Base-by-base conservation (phyloP, 2,113 vertebrate genomes). In the Laterallus jamaicensis region DNA sequence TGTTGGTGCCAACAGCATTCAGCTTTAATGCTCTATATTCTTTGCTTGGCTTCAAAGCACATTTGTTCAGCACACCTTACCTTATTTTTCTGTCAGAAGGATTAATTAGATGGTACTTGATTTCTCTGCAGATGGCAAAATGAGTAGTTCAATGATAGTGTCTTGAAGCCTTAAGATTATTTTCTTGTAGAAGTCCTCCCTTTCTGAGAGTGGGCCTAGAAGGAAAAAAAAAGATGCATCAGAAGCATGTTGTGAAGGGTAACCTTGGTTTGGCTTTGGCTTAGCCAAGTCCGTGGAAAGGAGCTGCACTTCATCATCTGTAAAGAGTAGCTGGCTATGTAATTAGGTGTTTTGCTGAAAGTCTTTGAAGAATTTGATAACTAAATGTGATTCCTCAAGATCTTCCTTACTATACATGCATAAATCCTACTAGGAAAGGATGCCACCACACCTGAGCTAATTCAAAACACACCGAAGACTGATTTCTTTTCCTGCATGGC, bases 371-470 rank as follows among this genome's bases (percentile, higher is more conserved):
- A 44, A 20, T 71, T 91, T 75, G 75, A 78, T 71, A 84, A 93
- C 90, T 95, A 37, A 47, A 82, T 91, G 82, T 88, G 4, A 21
- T 94, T 91, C 69, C 67, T 91, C 8, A 12, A 86, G 71, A 75
- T 84, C 29, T 83, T 78, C 25, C 70, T 73, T 90, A 50, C 73
- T 90, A 87, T 62, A 69, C 39, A 12, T 63, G 19, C 9, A 58
- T 56, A 79, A 96, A 96, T 89, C 67, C 88, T 54, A 35, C 35
- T 50, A 67, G 73, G 63, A 92, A 64, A 9, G 79, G 31, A 68
- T 93, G 83, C 74, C 67, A 91, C 68, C 64, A 85, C 82, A 88
- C 89, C 80, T 92, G 63, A 85, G 75, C 86, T 94, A 58, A 67
- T 90, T 84, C 83, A 88, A 82, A 93, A 75, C 40, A 71, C 31